phyloP scores from a whole-genome alignment of 2,113 vertebrate genomes.

The Calyptommatus sinebrachiatus region DNA sequence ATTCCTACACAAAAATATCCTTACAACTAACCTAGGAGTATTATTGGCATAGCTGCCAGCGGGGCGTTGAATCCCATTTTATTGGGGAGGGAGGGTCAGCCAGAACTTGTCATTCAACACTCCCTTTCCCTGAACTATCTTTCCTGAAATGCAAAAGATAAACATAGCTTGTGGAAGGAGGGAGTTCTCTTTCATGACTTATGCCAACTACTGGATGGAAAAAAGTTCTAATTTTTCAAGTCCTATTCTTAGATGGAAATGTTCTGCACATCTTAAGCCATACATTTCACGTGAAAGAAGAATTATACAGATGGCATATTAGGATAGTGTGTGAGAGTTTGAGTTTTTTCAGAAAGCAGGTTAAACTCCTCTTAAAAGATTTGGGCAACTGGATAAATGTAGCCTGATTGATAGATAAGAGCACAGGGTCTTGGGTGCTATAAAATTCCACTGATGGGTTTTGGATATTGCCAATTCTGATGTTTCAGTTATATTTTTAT shows the following conservation, averaged over 20 bases:
- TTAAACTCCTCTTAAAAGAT: conserved; percentile 20
- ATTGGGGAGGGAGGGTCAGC: too few relatives aligned
- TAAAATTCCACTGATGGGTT: neutral
- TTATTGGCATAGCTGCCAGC: too few relatives aligned
- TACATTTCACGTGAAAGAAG: conserved; percentile 18
- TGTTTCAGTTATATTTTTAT: neutral
- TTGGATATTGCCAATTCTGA: neutral
- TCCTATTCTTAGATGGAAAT: conserved; percentile 21
- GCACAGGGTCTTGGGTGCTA: neutral
- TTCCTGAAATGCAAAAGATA: too few relatives aligned
- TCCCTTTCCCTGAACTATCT: too few relatives aligned
- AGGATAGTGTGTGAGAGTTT: neutral
- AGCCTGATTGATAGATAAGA: neutral
- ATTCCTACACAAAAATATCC: conserved; percentile 3
- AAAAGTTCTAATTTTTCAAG: too few relatives aligned
- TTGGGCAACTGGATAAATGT: neutral
- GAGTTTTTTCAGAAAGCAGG: conserved; percentile 1
- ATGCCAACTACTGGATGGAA: too few relatives aligned
- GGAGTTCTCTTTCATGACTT: too few relatives aligned
- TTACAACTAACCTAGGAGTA: too few relatives aligned
- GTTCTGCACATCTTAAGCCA: neutral
- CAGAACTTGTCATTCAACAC: too few relatives aligned
- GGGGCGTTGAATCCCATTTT: too few relatives aligned
- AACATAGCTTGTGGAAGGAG: too few relatives aligned
- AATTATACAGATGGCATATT: conserved; percentile 29